phyloP scores from a whole-genome alignment of 2,888 invertebrate species.

The Melanophora roralis region DNA sequence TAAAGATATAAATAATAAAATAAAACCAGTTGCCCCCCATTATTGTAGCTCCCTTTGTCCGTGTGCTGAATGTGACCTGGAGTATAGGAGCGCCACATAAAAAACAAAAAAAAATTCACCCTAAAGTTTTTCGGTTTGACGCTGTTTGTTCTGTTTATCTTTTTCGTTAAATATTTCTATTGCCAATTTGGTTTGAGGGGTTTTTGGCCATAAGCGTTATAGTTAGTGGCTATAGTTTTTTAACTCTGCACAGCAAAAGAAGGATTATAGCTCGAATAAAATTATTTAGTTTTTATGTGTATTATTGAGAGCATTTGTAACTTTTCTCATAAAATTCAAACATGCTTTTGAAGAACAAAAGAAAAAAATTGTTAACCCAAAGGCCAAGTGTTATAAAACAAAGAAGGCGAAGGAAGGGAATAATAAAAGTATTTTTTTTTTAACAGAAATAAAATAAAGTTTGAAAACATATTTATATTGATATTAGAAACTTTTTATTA shows the following conservation, averaged over 20 bases:
- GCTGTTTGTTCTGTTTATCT: neutral
- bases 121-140: constrained; percentile 45
- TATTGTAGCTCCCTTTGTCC: too few relatives aligned
- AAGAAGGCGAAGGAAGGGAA: neutral
- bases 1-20: too few relatives aligned
- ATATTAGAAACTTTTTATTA: too few relatives aligned
- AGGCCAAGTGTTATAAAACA: neutral
- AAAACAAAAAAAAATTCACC: constrained; percentile 36
- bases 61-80: neutral
- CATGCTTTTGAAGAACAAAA: constrained; percentile 37
- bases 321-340: constrained; percentile 61
- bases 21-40: too few relatives aligned
- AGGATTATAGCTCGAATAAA: constrained; percentile 12
- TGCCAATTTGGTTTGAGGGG: constrained; percentile 44
- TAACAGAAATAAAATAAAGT: neutral
- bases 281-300: neutral
- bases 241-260: neutral
- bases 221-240: neutral
- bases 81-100: neutral
- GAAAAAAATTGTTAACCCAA: neutral
- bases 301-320: constrained; percentile 47
- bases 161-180: constrained; percentile 4
- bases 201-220: neutral
- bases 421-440: neutral
- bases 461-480: neutral